Evolutionary conservation across 2,888 invertebrate species (phyloP), one percentile per base, ranked within the genome.

Genomic region (Pedicia rivosa): DNA sequence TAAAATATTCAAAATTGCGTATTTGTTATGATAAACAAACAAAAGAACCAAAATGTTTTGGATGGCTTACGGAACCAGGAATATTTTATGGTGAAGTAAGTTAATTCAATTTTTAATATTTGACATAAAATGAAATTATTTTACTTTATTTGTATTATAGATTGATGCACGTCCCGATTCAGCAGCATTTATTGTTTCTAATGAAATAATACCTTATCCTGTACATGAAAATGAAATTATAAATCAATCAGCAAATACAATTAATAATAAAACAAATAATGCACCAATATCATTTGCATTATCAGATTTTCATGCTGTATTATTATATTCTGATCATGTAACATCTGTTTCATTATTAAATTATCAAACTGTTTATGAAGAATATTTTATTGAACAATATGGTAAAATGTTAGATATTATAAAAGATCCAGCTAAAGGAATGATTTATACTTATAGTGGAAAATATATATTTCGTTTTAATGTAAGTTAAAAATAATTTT

Each of bases 281-380:
- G 63, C 67, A 2, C 82, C 90, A 0, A 63, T 81, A 26, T 71
- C 80, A 0, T 78, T 91, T 50, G 76, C 84, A 2, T 63, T 91
- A 36, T 92, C 92, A 0, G 82, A 92, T 57, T 94, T 90, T 62
- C 94, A 95, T 59, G 78, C 80, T 1, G 59, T 94, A 3, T 64
- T 92, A 9, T 74, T 91, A 46, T 92, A 82, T 56, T 63, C 73
- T 1, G 83, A 90, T 56, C 75, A 78, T 43, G 74, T 92, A 2
- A 82, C 81, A 55, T 88, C 81, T 1, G 68, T 92, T 25, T 91
- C 86, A 39, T 61, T 86, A 4, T 64, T 94, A 8, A 90, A 86
- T 60, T 77, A 87, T 48, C 81, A 88, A 52, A 58, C 83, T 8
- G 78, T 92, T 13, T 84, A 81, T 55, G 84, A 90, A 59, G 92